Base-by-base conservation (phyloP, 2,113 vertebrate genomes). In the human (Homo sapiens) region DNA sequence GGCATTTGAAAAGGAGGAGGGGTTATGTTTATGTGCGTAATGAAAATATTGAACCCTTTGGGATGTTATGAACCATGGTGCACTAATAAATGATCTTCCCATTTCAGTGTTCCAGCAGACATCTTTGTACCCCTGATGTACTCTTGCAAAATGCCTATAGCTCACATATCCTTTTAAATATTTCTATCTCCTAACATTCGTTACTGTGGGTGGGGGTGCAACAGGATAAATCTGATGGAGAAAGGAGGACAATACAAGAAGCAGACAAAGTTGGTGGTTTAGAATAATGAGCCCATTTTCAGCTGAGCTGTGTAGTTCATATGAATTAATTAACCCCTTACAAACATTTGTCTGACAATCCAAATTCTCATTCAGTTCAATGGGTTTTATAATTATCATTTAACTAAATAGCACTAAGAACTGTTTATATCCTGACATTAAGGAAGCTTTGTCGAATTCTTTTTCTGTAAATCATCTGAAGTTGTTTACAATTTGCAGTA, bases 271-370 rank as follows among this genome's bases (percentile, higher is more conserved):
- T 92, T 97, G 83, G 73, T 97, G 25, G 68, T 72, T 96, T 90
- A 96, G 48, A 98, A 97, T 97, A 98, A 97, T 97, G 84, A 98
- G 66, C 81, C 93, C 95, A 97, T 97, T 98, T 98, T 98, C 81
- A 97, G 93, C 89, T 94, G 97, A 98, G 84, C 94, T 89, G 23
- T 96, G 83, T 50, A 10, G 92, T 97, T 98, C 84, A 57, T 90
- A 90, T 90, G 95, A 98, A 97, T 98, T 98, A 97, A 97, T 98
- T 97, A 98, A 97, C 95, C 96, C 93, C 90, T 98, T 96, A 95
- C 43, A 97, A 93, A 52, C 83, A 94, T 97, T 98, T 97, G 72
- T 98, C 97, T 96, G 93, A 97, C 92, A 93, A 70, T 96, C 94
- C 94, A 95, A 94, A 93, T 97, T 98, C 79, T 96, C 89, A 97